Conservation (phyloP, 2,113 vertebrate species). For the Perccottus glenii region DNA sequence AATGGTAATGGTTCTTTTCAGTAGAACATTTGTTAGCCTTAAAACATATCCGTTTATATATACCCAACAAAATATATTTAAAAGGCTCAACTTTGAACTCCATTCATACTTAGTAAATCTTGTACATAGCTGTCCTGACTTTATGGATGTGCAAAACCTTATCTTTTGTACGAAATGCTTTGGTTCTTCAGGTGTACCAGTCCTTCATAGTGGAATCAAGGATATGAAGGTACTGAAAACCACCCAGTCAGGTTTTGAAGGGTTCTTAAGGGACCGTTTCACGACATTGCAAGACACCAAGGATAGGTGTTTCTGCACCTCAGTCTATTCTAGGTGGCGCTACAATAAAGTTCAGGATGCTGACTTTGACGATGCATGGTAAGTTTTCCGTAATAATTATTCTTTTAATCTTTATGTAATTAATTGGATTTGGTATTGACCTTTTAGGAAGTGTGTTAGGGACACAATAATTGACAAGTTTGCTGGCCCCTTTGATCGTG, state of each 20-base stretch:
- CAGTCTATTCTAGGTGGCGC: conserved; percentile 88
- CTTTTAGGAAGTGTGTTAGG: conserved; percentile 82
- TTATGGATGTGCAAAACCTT: not conserved
- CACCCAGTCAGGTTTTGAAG: conserved; percentile 92
- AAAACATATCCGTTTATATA: no score
- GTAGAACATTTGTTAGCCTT: not conserved
- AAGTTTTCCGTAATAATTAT: conserved; percentile 30
- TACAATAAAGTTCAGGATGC: conserved; percentile 78
- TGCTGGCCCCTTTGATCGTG: conserved; percentile 86
- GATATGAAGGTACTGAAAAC: conserved; percentile 94
- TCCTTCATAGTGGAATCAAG: conserved; percentile 88
- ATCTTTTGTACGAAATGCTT: not conserved
- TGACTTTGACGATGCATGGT: conserved; percentile 88
- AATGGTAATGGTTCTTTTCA: conserved; percentile 71
- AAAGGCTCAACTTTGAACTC: no score
- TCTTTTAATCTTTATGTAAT: not conserved
- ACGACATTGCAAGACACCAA: conserved; percentile 89
- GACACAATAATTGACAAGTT: conserved; percentile 88
- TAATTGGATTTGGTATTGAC: not conserved
- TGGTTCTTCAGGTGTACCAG: conserved; percentile 80
- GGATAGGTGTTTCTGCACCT: conserved; percentile 90
- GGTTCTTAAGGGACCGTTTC: conserved; percentile 86
- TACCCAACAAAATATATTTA: no score
- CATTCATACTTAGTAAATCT: not conserved
- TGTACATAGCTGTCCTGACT: not conserved